These are phyloP conservation scores for Holcopasites calliopsidis DNA, from an alignment of 1,140 invertebrate genomes.

Conservation along the genomic window DNA sequence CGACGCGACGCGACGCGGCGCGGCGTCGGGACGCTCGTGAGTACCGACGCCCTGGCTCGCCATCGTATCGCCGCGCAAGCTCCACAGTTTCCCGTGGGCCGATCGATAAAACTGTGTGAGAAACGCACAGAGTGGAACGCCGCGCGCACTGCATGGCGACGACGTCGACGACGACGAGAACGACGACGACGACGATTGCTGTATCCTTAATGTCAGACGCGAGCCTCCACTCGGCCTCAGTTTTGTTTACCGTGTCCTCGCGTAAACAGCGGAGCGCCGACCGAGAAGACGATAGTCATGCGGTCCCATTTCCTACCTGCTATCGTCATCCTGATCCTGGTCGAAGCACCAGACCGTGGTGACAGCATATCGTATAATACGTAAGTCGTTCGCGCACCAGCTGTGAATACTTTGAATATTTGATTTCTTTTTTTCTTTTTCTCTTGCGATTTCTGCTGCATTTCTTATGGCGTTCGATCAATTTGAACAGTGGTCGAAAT, in stretches of 20 bases:
- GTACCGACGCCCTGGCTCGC: neutral
- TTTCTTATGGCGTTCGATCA: too few relatives aligned
- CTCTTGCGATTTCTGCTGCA: neutral
- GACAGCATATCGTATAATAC: conserved; percentile 70
- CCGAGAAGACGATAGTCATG: conserved; percentile 52
- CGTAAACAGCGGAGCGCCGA: conserved; percentile 49
- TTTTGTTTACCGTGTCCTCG: conserved; percentile 58
- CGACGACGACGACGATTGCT: conserved; percentile 21
- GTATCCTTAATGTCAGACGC: conserved; percentile 57
- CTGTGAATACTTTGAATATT: neutral
- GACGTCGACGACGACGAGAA: conserved; percentile 30
- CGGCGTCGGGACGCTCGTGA: neutral
- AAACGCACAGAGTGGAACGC: conserved; percentile 13
- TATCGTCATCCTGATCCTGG: conserved; percentile 68
- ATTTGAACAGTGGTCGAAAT: neutral
- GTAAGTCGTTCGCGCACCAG: conserved; percentile 62
- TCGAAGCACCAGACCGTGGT: conserved; percentile 64
- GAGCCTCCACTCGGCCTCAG: conserved; percentile 35
- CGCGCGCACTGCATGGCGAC: conserved; percentile 42
- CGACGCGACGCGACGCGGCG: neutral
- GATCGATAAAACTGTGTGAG: conserved; percentile 55
- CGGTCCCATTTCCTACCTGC: conserved; percentile 65
- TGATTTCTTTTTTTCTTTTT: neutral
- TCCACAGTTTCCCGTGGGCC: conserved; percentile 13
- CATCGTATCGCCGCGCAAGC: conserved; percentile 55